Evolutionary conservation across 2,113 vertebrate species (phyloP).

Genomic region (Strix aluco): DNA sequence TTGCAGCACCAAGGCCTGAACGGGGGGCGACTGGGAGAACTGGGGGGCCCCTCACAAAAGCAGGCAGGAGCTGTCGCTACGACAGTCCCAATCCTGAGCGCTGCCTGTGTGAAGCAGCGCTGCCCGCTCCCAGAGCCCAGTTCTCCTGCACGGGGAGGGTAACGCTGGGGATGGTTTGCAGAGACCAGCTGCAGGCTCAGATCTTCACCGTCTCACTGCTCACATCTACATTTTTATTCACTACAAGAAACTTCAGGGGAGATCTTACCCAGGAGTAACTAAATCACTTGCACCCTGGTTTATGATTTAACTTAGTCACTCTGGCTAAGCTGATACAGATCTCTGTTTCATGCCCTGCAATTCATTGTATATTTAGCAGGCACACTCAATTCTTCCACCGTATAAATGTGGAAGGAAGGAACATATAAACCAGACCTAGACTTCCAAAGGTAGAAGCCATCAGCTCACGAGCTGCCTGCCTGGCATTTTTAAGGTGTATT

Average conservation of each 20-base stretch:
- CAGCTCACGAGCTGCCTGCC: not conserved
- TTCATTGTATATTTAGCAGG: not conserved
- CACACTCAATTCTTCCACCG: not conserved
- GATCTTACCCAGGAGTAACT: not conserved
- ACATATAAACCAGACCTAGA: not conserved
- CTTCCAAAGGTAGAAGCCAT: not conserved
- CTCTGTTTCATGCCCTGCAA: not conserved
- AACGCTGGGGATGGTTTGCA: rapidly evolving
- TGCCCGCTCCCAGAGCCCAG: not conserved
- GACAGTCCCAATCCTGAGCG: rapidly evolving
- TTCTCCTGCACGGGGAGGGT: rapidly evolving
- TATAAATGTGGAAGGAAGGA: not conserved
- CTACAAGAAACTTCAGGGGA: not conserved
- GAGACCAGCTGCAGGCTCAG: not conserved
- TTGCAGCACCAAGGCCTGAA: not conserved
- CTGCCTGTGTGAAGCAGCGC: rapidly evolving
- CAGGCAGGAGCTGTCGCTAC: rapidly evolving
- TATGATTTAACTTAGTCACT: not conserved
- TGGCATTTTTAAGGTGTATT: not conserved
- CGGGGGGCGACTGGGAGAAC: not conserved
- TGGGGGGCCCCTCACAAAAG: rapidly evolving
- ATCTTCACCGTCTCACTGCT: not conserved
- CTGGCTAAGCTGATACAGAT: not conserved
- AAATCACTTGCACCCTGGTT: not conserved
- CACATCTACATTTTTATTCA: not conserved